Base-by-base conservation (phyloP, 2,113 vertebrate species). In the Crypturellus undulatus region DNA sequence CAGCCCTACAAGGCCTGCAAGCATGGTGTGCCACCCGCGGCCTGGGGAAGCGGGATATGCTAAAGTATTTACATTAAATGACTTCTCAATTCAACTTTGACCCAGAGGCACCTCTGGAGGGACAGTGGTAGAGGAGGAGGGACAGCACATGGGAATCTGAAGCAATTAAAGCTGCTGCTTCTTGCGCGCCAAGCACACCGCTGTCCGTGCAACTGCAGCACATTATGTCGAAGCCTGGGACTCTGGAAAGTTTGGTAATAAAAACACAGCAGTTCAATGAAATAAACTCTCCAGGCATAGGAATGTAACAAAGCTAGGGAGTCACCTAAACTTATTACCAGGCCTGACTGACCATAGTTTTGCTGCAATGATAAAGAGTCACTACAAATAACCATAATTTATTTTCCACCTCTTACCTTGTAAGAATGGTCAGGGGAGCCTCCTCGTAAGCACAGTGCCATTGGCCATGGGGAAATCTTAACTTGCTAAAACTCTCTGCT, bases 11-110 rank as follows among this genome's bases (percentile, higher is more conserved):
- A 73, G n/a, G 86, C 75, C 79, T 81, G 67, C 52, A 79, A 73
- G 38, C 92, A 84, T 91, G 70, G 54, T 96, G 12, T 80, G 54
- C 87, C 67, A 76, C 84, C 71, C 49, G 17, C 72, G 78, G 67
- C 85, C 79, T 64, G 79, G 52, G 89, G 79, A 68, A 84, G 62
- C 17, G 16, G 94, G 76, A 72, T 62, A 75, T 90, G 70, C 17
- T 82, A 77, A 60, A 92, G 64, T 52, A 75, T 84, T 96, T 91
- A 82, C 4, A 4, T 79, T 93, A 94, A 62, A 96, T 86, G 49
- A 83, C 65, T 96, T 97, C 96, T 96, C 94, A 77, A 71, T 91
- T 95, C 94, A 92, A 47, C 78, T 80, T 89, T 15, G 17, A 92
- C 43, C 84, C 75, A 84, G 62, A 93, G 77, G 49, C 76, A 87